A percentile compares a stretch with the other conserved stretches of the same genome.
These are phyloP conservation scores for Thalassoma bifasciatum DNA, from an alignment of 2,113 vertebrate species.

Conservation along the genomic window DNA sequence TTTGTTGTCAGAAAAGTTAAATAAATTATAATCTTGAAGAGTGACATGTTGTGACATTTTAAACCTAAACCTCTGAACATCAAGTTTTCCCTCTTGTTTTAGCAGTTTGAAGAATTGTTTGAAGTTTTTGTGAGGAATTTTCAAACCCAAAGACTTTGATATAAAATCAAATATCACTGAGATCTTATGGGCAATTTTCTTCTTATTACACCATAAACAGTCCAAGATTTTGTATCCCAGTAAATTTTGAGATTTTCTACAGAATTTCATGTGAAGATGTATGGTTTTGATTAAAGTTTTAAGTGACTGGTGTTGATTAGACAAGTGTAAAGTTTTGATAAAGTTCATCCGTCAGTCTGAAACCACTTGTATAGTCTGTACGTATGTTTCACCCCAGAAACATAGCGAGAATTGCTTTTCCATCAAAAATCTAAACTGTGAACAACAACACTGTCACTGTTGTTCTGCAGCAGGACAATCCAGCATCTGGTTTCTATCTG, in stretches of 20 bases:
- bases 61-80: too few species aligned
- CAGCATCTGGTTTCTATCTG: constrained; percentile 14
- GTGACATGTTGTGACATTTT: too few species aligned
- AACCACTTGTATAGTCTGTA: background rate
- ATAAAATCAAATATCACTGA: background rate
- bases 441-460: background rate
- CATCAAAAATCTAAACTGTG: background rate
- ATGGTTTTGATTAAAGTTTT: constrained; percentile 11
- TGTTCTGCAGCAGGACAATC: background rate
- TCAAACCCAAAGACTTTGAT: too few species aligned
- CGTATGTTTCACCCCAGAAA: background rate
- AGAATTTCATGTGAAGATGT: background rate
- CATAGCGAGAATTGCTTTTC: background rate
- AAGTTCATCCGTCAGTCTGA: background rate
- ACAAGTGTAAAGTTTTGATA: constrained; percentile 3
- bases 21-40: too few species aligned
- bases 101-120: background rate
- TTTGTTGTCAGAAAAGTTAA: background rate
- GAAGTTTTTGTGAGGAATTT: background rate
- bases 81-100: too few species aligned
- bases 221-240: background rate
- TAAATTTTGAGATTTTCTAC: background rate
- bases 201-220: background rate
- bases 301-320: background rate
- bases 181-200: background rate